A percentile compares a stretch with the other conserved stretches of the same genome.
Evolutionary conservation across 92 coral and sea anemone genomes (phyloP).

Genomic region (Porites lobata): DNA sequence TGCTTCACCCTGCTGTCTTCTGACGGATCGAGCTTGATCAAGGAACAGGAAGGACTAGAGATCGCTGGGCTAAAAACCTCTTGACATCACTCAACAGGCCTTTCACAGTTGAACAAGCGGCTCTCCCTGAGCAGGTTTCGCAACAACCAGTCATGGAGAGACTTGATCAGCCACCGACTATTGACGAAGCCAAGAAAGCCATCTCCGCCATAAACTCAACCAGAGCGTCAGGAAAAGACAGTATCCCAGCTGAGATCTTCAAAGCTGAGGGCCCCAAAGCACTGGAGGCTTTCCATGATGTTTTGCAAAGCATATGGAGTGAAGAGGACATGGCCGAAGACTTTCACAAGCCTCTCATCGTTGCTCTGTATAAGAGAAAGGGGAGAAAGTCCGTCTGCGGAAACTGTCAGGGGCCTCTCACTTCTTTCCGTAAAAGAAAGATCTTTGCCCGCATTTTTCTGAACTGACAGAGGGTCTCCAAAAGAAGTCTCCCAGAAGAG

Average conservation of each 20-base stretch:
- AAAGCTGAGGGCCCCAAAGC: conserved; percentile 27
- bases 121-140: too few relatives aligned
- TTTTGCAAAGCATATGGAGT: too few relatives aligned
- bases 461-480: conserved; percentile 42
- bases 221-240: conserved; percentile 30
- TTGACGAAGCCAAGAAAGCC: conserved; percentile 23
- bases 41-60: neutral
- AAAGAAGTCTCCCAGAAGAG: neutral
- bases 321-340: conserved; percentile 2
- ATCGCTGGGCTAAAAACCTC: too few relatives aligned
- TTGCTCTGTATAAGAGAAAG: conserved; percentile 48
- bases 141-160: neutral
- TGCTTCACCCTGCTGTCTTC: conserved; percentile 29
- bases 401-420: conserved; percentile 38
- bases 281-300: neutral
- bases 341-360: conserved; percentile 26
- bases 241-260: conserved; percentile 45
- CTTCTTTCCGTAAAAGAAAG: conserved; percentile 50
- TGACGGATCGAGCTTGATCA: conserved; percentile 22
- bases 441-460: conserved; percentile 48
- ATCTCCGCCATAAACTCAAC: neutral
- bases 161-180: conserved; percentile 23
- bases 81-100: conserved; percentile 52
- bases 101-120: neutral
- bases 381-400: conserved; percentile 38